phyloP scores from a whole-genome alignment of 2,797 vertebrate species.

The Rhadinocentrus ornatus region DNA sequence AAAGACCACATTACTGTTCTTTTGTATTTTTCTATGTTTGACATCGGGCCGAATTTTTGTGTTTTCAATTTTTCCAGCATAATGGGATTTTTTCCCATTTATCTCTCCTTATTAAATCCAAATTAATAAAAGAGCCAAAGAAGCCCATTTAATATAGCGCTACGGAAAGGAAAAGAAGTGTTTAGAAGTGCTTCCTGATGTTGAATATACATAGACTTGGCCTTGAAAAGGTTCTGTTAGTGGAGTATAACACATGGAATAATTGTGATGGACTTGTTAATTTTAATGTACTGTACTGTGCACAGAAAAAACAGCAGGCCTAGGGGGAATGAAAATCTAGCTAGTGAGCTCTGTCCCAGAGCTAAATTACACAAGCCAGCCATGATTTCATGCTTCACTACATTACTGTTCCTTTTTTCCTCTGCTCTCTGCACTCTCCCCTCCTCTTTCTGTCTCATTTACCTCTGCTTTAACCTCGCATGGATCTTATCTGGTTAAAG shows the following conservation, averaged over 20 bases:
- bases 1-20: no score
- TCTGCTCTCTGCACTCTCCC: conserved; percentile 51
- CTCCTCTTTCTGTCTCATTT: conserved; percentile 71
- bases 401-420: conserved; percentile 70
- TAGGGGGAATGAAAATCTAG: conserved; percentile 77
- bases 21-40: no score
- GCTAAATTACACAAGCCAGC: conserved; percentile 85
- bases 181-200: neutral
- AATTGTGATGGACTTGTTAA: conserved; percentile 39
- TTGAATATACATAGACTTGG: conserved; percentile 22
- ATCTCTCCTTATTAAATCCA: neutral
- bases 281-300: conserved; percentile 22
- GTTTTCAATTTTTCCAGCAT: neutral
- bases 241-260: conserved; percentile 41
- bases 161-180: conserved; percentile 18
- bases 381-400: conserved; percentile 86
- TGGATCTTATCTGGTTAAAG: conserved; percentile 79
- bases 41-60: no score
- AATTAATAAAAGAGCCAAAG: neutral
- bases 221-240: conserved; percentile 25
- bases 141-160: neutral
- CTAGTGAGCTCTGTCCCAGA: conserved; percentile 80
- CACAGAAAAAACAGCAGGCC: conserved; percentile 53
- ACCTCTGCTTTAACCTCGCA: conserved; percentile 75
- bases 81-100: neutral